Evolutionary conservation across 2,113 vertebrate genomes (phyloP).

Genomic region (Pelobates fuscus): DNA sequence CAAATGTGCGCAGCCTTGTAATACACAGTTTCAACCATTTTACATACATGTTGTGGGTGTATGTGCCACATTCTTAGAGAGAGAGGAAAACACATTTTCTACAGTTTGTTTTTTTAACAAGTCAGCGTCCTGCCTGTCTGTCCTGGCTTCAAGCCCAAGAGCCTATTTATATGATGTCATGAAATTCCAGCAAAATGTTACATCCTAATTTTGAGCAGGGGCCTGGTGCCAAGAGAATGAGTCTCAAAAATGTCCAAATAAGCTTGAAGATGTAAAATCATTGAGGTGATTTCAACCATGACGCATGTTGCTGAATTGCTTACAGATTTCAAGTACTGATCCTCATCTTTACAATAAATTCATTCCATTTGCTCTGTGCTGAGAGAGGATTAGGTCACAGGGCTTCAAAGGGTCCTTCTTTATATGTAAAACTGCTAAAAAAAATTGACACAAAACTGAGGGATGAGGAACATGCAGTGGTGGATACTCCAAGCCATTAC

Average conservation of each 20-base stretch:
- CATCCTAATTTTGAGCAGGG: conserved; percentile 73
- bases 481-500: no score
- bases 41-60: no score
- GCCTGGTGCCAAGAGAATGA: conserved; percentile 69
- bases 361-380: no score
- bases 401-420: no score
- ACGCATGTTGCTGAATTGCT: conserved; percentile 4
- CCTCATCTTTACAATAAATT: no score
- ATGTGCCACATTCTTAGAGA: not conserved
- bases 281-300: not conserved
- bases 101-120: no score
- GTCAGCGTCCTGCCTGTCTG: not conserved
- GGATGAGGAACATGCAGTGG: no score
- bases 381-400: no score
- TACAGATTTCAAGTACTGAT: conserved; percentile 1
- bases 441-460: no score
- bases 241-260: conserved; percentile 67
- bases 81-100: not conserved
- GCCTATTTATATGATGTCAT: conserved; percentile 80
- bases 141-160: conserved; percentile 66
- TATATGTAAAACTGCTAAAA: no score
- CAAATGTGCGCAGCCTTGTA: no score
- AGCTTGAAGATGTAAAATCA: conserved; percentile 61
- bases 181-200: conserved; percentile 76
- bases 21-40: no score